Evolutionary conservation across 1,140 invertebrate genomes (phyloP).

Genomic region (Penaeus japonicus): DNA sequence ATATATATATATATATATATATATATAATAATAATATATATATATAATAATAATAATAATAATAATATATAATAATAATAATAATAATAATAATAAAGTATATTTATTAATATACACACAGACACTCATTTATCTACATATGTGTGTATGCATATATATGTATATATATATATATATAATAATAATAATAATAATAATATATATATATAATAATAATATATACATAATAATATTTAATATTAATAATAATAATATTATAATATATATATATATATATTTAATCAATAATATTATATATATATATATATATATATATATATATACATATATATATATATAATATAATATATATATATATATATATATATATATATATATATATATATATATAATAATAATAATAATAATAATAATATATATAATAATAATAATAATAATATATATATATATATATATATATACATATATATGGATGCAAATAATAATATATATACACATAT

Average conservation of each 20-base stretch:
- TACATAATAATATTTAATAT: neutral
- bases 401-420: neutral
- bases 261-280: no score
- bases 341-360: neutral
- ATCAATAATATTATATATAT: neutral
- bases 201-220: neutral
- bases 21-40: neutral
- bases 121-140: neutral
- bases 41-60: neutral
- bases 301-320: conserved; percentile 1
- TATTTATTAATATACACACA: neutral
- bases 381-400: neutral
- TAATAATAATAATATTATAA: no score
- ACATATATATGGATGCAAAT: neutral
- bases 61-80: no score
- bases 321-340: neutral
- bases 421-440: neutral
- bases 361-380: neutral
- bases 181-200: no score
- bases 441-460: neutral
- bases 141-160: neutral
- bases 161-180: conserved; percentile 6
- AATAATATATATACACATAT: no score
- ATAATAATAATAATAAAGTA: neutral
- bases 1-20: no score